Evolutionary conservation across 2,113 vertebrate species (phyloP).

Genomic region (Ancistrus triradiatus): DNA sequence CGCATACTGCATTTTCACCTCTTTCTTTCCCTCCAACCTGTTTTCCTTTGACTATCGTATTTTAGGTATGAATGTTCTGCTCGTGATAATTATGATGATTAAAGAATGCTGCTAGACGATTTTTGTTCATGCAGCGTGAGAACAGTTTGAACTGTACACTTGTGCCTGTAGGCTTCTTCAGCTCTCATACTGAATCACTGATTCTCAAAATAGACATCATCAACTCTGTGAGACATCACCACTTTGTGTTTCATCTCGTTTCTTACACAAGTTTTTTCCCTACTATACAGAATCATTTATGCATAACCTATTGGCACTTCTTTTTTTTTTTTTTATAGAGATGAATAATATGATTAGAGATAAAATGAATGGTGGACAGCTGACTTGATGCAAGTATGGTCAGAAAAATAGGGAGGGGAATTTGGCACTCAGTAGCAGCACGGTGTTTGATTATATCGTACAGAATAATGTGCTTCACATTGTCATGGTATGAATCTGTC

Average conservation of each 20-base stretch:
- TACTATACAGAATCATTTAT: background rate
- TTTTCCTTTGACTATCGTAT: slow-evolving; percentile 8
- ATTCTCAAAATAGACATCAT: slow-evolving; percentile 21
- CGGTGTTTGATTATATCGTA: too few species aligned
- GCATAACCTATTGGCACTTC: background rate
- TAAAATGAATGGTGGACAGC: background rate
- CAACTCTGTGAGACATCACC: slow-evolving; percentile 10
- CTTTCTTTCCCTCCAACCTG: too few species aligned
- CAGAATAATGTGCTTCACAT: too few species aligned
- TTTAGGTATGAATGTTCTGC: slow-evolving; percentile 5
- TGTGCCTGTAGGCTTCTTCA: slow-evolving; percentile 10
- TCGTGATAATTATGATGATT: slow-evolving; percentile 17
- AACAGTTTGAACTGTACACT: slow-evolving; percentile 14
- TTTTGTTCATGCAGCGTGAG: slow-evolving; percentile 23
- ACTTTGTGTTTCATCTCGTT: background rate
- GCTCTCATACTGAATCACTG: slow-evolving; percentile 8
- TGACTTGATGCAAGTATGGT: background rate
- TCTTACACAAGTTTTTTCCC: background rate
- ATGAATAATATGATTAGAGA: background rate
- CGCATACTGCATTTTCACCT: background rate
- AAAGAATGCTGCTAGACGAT: slow-evolving; percentile 23
- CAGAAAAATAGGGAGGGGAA: too few species aligned
- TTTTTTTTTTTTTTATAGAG: background rate
- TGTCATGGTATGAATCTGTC: too few species aligned
- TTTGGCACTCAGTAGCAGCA: too few species aligned